These are phyloP conservation scores for Pollimyrus isidori DNA, from an alignment of 2,113 vertebrate genomes.

Conservation along the genomic window DNA sequence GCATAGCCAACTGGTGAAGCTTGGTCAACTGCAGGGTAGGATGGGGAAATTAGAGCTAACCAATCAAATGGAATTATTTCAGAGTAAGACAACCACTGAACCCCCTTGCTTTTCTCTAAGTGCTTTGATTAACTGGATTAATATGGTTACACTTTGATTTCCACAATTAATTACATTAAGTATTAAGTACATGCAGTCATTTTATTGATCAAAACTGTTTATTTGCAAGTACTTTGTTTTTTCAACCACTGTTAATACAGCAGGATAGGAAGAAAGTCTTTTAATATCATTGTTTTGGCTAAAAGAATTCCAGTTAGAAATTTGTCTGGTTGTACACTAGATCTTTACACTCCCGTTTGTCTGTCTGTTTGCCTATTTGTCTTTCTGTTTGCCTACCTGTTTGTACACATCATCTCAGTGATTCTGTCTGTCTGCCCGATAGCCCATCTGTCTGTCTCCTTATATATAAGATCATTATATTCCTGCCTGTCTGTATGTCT, in stretches of 20 bases:
- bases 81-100: constrained; percentile 79
- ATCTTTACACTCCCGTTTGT: not conserved
- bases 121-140: constrained; percentile 19
- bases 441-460: not conserved
- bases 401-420: not conserved
- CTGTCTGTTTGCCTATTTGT: not conserved
- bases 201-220: not conserved
- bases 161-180: not conserved
- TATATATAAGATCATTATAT: not conserved
- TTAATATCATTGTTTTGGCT: not conserved
- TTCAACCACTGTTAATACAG: not conserved
- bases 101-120: constrained; percentile 41
- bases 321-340: not conserved
- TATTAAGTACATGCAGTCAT: not conserved
- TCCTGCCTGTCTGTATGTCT: not conserved
- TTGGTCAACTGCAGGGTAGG: constrained; percentile 98
- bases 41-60: constrained; percentile 95
- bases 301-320: not conserved
- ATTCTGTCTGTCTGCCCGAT: not conserved
- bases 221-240: not conserved
- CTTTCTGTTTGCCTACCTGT: not conserved
- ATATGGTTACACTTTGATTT: constrained; percentile 7
- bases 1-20: constrained; percentile 99
- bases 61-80: constrained; percentile 92
- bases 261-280: not conserved